Conservation (phyloP, 2,797 vertebrate genomes). For the Numenius phaeopus region DNA sequence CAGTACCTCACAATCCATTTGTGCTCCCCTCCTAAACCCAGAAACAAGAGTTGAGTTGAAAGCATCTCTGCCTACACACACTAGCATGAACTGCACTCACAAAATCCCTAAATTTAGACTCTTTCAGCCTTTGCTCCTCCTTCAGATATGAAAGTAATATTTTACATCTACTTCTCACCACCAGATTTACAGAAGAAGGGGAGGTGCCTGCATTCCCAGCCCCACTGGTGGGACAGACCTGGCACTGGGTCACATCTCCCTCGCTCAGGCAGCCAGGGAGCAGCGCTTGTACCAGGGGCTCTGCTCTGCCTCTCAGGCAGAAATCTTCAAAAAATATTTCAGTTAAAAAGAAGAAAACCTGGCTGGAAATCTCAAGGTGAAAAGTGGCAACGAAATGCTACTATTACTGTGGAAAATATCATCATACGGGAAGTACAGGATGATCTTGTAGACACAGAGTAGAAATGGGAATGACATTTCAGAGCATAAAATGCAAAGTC, state of each 20-base stretch:
- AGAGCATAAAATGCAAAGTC: background rate
- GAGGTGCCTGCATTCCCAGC: fast-evolving
- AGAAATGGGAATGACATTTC: background rate
- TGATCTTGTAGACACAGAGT: background rate
- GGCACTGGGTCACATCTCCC: background rate
- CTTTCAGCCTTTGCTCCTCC: background rate
- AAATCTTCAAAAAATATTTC: background rate
- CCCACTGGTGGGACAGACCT: fast-evolving
- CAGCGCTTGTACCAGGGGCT: background rate
- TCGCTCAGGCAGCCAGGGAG: background rate
- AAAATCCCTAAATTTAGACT: background rate
- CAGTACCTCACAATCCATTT: background rate
- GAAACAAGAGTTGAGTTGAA: background rate
- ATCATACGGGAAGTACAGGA: background rate
- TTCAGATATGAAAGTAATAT: background rate
- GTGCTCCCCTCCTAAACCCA: background rate
- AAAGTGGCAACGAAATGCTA: background rate
- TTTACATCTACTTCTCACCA: background rate
- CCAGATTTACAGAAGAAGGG: background rate
- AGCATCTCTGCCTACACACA: background rate
- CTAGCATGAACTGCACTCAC: background rate
- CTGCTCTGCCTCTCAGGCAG: background rate
- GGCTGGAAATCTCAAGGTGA: background rate
- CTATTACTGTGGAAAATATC: background rate
- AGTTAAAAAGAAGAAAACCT: background rate